Evolutionary conservation across 2,113 vertebrate species (phyloP), one percentile per base, ranked within the genome.

Genomic region (Hydrolagus affinis): DNA sequence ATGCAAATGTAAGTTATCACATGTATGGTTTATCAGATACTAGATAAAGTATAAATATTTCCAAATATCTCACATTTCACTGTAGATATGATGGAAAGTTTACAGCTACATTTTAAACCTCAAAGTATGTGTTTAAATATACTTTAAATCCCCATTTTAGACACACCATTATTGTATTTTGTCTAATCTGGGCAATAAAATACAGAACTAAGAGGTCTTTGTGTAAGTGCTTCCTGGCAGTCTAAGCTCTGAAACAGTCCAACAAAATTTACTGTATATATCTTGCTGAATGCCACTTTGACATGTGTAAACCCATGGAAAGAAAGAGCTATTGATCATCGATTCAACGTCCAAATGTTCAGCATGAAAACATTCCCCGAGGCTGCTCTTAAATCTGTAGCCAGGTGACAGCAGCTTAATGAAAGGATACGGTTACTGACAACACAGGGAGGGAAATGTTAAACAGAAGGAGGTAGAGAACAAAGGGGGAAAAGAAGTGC

Each of bases 251-350:
- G 15, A 44, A 44, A 44, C 44, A 44, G 44, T 44, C 44, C 44
- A 44, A 64, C n/a, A 80, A 80, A 80, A 64, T 80, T 60, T 80
- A 28, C 59, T 30, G 60, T 64, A 30, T 64, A 66, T 83, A 64
- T 66, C 78, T 83, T 83, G 78, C 78, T 32, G 25, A 83, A 83
- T 83, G 60, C 25, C 28, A 83, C 78, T 83, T 83, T 83, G 62
- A 83, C 78, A 83, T 32, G 78, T 32, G 25, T 68, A 83, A 83
- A 21, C 78, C 60, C 60, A 66, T 83, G 14, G 78, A 68, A 83
- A 83, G 78, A 83, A 83, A 83, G 78, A 66, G 25, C 78, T 83
- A 83, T 83, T 83, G 78, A 83, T 83, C 78, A 83, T 66, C 66
- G 32, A 44, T 83, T 66, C 60, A 83, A 66, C 66, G 30, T 17